A percentile compares a stretch with the other conserved stretches of the same genome.
Evolutionary conservation across 2,113 vertebrate species (phyloP).

Genomic region (Colius striatus): DNA sequence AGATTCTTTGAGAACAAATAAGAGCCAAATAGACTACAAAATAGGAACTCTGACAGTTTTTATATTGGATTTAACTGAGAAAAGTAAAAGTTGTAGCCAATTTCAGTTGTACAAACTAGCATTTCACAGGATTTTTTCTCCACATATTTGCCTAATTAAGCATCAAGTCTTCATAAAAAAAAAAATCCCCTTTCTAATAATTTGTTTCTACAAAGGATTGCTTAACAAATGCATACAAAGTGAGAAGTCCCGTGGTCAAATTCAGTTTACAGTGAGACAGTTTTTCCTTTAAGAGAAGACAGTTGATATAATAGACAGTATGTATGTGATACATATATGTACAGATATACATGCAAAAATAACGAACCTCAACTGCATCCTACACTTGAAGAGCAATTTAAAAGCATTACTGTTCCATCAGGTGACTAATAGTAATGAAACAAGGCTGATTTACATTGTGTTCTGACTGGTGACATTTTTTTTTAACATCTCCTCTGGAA

Average conservation of each 20-base stretch:
- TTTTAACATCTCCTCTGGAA: background rate
- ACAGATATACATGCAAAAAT: rapidly evolving
- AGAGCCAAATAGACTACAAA: background rate
- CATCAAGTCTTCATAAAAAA: background rate
- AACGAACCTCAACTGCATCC: background rate
- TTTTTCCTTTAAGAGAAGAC: background rate
- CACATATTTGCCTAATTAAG: background rate
- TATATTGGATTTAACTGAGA: background rate
- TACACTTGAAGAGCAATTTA: background rate
- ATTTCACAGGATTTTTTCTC: background rate
- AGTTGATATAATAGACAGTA: rapidly evolving
- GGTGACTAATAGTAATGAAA: rapidly evolving
- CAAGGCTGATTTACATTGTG: rapidly evolving
- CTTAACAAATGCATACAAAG: background rate
- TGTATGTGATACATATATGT: rapidly evolving
- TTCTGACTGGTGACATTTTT: background rate
- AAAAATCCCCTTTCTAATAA: background rate
- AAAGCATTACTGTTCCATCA: background rate
- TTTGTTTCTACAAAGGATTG: background rate
- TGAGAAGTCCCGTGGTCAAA: background rate
- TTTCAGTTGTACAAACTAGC: background rate
- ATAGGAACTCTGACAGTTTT: background rate
- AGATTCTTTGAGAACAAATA: background rate
- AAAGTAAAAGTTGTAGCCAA: background rate
- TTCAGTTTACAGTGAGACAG: rapidly evolving